phyloP scores from a whole-genome alignment of 2,888 invertebrate species.

The Gymnocheta viridis region DNA sequence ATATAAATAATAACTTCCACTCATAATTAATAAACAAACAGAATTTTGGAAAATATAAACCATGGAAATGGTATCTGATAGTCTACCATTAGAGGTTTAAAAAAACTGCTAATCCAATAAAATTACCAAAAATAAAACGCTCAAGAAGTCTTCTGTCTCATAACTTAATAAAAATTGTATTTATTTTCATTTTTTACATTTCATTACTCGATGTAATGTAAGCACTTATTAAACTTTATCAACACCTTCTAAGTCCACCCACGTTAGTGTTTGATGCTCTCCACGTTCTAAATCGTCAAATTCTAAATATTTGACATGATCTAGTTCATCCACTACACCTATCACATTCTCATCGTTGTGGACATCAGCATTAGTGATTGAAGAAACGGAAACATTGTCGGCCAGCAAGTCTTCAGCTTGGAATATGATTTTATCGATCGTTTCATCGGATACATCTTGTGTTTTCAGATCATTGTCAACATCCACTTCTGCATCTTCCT shows the following conservation, averaged over 20 bases:
- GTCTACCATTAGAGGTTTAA: neutral
- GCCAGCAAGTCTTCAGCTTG: slow-evolving; percentile 49
- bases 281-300: slow-evolving; percentile 74
- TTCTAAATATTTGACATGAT: slow-evolving; percentile 73
- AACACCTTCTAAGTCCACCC: slow-evolving; percentile 73
- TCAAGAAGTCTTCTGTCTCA: neutral
- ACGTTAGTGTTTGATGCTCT: slow-evolving; percentile 72
- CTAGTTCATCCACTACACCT: slow-evolving; percentile 63
- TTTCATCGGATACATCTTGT: slow-evolving; percentile 45
- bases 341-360: slow-evolving; percentile 48
- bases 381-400: slow-evolving; percentile 33
- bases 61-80: too few relatives aligned
- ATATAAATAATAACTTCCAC: too few relatives aligned
- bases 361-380: slow-evolving; percentile 15
- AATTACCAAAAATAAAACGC: neutral
- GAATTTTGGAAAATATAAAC: too few relatives aligned
- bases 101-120: neutral
- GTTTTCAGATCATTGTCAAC: slow-evolving; percentile 50
- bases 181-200: neutral
- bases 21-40: too few relatives aligned
- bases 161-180: slow-evolving; percentile 12
- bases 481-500: slow-evolving; percentile 45
- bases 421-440: slow-evolving; percentile 48
- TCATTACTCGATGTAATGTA: neutral
- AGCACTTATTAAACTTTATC: slow-evolving; percentile 42